Percentiles rank a stretch among this genome's conserved stretches.
Evolutionary conservation across 2,113 vertebrate genomes (phyloP).

Genomic region (Catharus bicknelli): DNA sequence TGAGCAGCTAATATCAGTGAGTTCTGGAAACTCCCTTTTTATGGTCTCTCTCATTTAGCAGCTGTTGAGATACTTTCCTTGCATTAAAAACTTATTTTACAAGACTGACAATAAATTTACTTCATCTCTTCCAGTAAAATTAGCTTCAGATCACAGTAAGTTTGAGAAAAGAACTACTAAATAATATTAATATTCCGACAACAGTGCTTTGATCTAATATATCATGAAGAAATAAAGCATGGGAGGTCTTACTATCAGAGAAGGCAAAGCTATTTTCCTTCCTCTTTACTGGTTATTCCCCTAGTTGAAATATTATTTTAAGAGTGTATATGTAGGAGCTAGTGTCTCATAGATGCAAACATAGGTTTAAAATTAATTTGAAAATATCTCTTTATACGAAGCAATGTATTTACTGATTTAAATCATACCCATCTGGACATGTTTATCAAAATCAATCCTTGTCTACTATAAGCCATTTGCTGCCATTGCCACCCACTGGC

Average conservation of each 20-base stretch:
- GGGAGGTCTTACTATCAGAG: background rate
- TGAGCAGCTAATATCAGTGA: constrained; percentile 73
- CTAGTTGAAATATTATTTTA: background rate
- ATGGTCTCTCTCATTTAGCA: constrained; percentile 65
- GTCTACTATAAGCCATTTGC: constrained; percentile 57
- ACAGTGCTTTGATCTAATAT: background rate
- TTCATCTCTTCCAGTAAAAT: constrained; percentile 17
- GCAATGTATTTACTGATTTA: constrained; percentile 54
- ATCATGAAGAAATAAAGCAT: background rate
- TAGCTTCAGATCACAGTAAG: background rate
- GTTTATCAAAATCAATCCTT: constrained; percentile 61
- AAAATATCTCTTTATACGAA: constrained; percentile 10
- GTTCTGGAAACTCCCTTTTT: constrained; percentile 83
- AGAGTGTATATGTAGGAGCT: background rate
- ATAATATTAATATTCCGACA: background rate
- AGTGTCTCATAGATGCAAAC: background rate
- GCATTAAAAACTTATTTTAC: constrained; percentile 36
- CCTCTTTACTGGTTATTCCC: background rate
- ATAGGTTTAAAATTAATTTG: constrained; percentile 21
- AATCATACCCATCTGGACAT: constrained; percentile 67
- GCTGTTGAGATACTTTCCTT: constrained; percentile 70
- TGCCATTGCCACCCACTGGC: constrained; percentile 66
- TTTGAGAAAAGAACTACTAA: background rate
- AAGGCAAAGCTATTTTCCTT: background rate
- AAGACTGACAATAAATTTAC: constrained; percentile 17